Evolutionary conservation across 2,888 invertebrate genomes (phyloP), one percentile per base, ranked within the genome.

Genomic region (Amphipyra berbera): DNA sequence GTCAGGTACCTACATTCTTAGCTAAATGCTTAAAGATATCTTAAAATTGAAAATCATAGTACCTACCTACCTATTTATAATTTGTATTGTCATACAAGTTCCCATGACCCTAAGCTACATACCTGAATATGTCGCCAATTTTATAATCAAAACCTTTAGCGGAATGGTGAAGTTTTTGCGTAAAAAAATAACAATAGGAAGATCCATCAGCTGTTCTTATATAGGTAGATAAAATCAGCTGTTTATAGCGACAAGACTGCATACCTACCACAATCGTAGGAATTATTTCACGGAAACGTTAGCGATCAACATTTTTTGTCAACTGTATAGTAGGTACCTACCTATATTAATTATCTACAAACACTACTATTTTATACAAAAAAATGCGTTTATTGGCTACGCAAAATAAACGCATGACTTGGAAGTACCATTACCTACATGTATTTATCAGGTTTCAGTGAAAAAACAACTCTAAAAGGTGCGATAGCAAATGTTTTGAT

Each of bases 21-120:
- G 21, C 21, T 21, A 21, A 21, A 38, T 38, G 12, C 38, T 9
- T 12, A 38, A 12, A 38, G 10, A 9, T 38, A 33, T 38, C 4
- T 12, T 38, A 12, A 38, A 38, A n/a, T n/a, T n/a, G n/a, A 12
- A 12, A 38, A 0, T 2, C 13, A n/a, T 33, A 7, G 7, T 33
- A 33, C 33, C 33, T 46, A 10, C 14, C 13, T 40, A 60, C 1
- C 15, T 12, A n/a, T n/a, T n/a, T n/a, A 52, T 47, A 15, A 47
- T 46, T 55, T 12, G 7, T 14, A 44, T 64, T 68, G 55, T 54
- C 21, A 52, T 45, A 53, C 2, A 33, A 27, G 50, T 74, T 71
- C 74, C 59, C 63, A 73, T 71, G 63, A 45, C 58, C 63, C 65
- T 38, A 54, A 55, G 15, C 61, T 73, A n/a, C n/a, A n/a, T n/a